Percentiles rank a stretch among this genome's conserved stretches.
Conservation (phyloP, 64 coral and sea anemone species). For the Actinia tenebrosa region DNA sequence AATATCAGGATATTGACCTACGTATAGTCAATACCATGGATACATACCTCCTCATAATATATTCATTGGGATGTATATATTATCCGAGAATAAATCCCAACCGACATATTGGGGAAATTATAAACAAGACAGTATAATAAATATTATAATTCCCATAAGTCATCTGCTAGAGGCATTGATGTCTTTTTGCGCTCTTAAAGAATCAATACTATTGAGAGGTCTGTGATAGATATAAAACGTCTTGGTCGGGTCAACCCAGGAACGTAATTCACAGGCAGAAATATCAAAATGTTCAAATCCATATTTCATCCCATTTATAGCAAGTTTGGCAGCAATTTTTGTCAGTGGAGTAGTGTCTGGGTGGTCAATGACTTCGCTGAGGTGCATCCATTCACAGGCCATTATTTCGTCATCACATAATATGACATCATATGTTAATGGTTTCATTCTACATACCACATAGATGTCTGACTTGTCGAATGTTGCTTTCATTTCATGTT, state of each 20-base stretch:
- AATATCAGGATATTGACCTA: too few relatives aligned
- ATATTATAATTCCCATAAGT: neutral
- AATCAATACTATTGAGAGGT: slow-evolving; percentile 34
- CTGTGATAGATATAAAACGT: slow-evolving; percentile 65
- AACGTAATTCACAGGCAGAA: slow-evolving; percentile 41
- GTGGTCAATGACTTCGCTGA: slow-evolving; percentile 44
- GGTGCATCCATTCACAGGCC: slow-evolving; percentile 80
- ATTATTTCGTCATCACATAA: slow-evolving; percentile 75
- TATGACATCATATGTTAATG: slow-evolving; percentile 54
- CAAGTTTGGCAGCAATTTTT: slow-evolving; percentile 65
- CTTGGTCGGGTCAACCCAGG: slow-evolving; percentile 72
- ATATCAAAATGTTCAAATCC: slow-evolving; percentile 89
- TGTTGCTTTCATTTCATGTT: slow-evolving; percentile 73
- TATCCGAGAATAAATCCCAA: too few relatives aligned
- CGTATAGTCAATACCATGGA: too few relatives aligned
- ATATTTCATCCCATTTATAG: slow-evolving; percentile 59
- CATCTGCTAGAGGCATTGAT: neutral
- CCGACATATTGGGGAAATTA: too few relatives aligned
- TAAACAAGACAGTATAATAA: too few relatives aligned
- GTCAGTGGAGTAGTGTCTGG: slow-evolving; percentile 67
- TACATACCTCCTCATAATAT: too few relatives aligned
- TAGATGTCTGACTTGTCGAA: slow-evolving; percentile 85
- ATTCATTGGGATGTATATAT: too few relatives aligned
- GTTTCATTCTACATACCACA: slow-evolving; percentile 70
- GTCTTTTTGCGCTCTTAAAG: neutral